Conservation (phyloP, 2,797 vertebrate genomes). For the Pteronotus mesoamericanus region DNA sequence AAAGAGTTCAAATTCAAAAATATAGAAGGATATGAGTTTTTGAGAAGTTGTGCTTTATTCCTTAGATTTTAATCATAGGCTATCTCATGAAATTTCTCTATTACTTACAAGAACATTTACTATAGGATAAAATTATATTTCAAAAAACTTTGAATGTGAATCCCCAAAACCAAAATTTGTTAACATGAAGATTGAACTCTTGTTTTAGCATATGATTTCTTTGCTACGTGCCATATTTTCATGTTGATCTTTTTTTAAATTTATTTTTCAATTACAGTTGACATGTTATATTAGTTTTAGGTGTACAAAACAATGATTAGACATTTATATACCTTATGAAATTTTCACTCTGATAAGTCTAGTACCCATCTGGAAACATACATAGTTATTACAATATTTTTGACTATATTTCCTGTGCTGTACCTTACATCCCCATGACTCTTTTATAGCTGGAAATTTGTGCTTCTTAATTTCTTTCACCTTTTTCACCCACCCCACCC, state of each 20-base stretch:
- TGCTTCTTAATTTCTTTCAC: not conserved
- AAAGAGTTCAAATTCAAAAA: not conserved
- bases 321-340: not conserved
- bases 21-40: not conserved
- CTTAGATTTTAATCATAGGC: not conserved
- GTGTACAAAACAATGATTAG: not conserved
- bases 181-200: not conserved
- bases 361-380: not conserved
- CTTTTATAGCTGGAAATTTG: not conserved
- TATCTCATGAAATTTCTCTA: not conserved
- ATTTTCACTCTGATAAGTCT: not conserved
- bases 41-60: not conserved
- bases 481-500: not conserved
- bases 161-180: not conserved
- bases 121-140: not conserved
- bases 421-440: not conserved
- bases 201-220: not conserved
- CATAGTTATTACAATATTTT: not conserved
- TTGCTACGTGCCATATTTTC: not conserved
- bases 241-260: not conserved
- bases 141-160: not conserved
- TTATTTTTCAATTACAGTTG: not conserved
- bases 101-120: not conserved
- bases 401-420: not conserved
- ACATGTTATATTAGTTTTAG: not conserved